Conservation (phyloP, 2,113 vertebrate species). For the Melanostigma gelatinosum region DNA sequence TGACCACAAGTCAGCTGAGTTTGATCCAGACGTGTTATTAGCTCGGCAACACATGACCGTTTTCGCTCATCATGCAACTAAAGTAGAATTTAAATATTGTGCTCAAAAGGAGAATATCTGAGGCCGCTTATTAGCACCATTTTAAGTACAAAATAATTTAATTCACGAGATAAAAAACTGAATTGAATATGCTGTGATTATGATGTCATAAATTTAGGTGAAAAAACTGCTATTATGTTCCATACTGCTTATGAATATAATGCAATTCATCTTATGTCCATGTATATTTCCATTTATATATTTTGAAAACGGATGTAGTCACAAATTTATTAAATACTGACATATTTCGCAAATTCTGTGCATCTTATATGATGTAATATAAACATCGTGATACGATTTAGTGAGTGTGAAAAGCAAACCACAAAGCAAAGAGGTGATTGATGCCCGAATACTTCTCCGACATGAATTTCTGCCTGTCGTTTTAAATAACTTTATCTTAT, state of each 20-base stretch:
- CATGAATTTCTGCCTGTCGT: slow-evolving; percentile 3
- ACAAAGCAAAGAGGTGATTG: not conserved
- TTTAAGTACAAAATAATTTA: no score
- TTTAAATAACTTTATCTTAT: slow-evolving; percentile 5
- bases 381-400: not conserved
- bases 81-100: not conserved
- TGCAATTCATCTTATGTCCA: no score
- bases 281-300: not conserved
- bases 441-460: slow-evolving; percentile 4
- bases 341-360: not conserved
- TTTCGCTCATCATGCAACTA: not conserved
- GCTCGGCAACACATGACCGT: not conserved
- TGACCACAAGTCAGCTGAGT: not conserved
- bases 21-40: not conserved
- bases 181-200: no score
- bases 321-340: not conserved
- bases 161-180: no score
- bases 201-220: no score
- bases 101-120: not conserved
- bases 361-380: not conserved
- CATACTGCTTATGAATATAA: no score
- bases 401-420: not conserved
- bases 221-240: no score
- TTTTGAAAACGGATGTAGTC: not conserved
- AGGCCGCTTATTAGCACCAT: no score